Evolutionary conservation across 2,797 vertebrate genomes (phyloP).

Genomic region (Setipinna tenuifilis): DNA sequence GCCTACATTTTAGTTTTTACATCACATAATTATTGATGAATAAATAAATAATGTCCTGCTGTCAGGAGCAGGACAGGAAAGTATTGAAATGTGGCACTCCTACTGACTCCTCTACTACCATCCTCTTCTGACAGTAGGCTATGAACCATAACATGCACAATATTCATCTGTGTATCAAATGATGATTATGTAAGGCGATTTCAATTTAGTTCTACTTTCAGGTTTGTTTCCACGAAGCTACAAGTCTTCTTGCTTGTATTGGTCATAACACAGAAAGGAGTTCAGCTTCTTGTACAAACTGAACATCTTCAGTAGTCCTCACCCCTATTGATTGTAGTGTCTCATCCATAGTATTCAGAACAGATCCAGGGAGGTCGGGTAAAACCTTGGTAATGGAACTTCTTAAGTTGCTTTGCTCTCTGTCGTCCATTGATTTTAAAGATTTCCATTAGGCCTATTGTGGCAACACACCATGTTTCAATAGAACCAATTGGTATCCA

Average conservation of each 20-base stretch:
- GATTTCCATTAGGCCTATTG: neutral
- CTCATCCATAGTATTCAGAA: constrained; percentile 35
- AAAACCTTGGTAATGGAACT: constrained; percentile 31
- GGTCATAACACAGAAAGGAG: constrained; percentile 32
- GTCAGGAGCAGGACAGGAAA: no score
- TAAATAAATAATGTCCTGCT: no score
- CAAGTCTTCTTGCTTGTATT: constrained; percentile 40
- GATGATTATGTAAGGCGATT: neutral
- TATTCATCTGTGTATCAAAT: no score
- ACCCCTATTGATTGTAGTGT: constrained; percentile 34
- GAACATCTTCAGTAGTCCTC: constrained; percentile 39
- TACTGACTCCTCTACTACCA: no score
- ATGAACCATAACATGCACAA: neutral
- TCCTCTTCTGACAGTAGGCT: neutral
- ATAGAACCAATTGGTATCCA: neutral
- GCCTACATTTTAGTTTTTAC: no score
- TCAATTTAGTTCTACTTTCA: constrained; percentile 24
- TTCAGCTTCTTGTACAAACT: constrained; percentile 38
- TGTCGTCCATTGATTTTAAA: no score
- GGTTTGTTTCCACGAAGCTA: constrained; percentile 39
- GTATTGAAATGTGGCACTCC: no score
- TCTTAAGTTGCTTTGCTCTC: neutral
- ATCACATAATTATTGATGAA: no score
- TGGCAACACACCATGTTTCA: constrained; percentile 11
- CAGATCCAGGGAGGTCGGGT: constrained; percentile 31